phyloP scores from a whole-genome alignment of 2,797 vertebrate species.

The Sebastes minor region DNA sequence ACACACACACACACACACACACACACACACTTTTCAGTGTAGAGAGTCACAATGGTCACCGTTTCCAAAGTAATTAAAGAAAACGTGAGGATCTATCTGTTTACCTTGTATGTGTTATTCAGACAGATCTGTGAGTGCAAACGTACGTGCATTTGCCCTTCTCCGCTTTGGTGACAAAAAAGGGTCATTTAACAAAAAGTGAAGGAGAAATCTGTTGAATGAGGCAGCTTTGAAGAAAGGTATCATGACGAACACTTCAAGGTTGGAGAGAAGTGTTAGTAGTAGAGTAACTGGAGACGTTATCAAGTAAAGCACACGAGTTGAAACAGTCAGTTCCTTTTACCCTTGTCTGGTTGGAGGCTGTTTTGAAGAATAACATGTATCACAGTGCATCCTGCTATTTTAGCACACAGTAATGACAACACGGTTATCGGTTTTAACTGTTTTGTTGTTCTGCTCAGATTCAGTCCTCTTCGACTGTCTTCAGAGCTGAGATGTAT shows the following conservation, averaged over 20 bases:
- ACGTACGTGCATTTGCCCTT: not conserved
- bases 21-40: not conserved
- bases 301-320: not conserved
- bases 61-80: not conserved
- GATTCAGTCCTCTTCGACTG: not conserved
- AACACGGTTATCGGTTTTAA: not conserved
- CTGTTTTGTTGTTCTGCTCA: not conserved
- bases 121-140: not conserved
- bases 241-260: not conserved
- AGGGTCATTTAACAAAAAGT: not conserved
- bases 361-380: not conserved
- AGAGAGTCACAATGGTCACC: not conserved
- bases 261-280: not conserved
- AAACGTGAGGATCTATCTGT: not conserved
- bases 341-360: not conserved
- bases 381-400: not conserved
- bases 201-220: not conserved
- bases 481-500: not conserved
- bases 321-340: not conserved
- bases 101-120: slow-evolving; percentile 2
- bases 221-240: not conserved
- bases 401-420: not conserved
- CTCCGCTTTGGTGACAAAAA: not conserved
- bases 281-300: not conserved
- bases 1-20: not conserved